Evolutionary conservation across 2,888 invertebrate genomes (phyloP).

Genomic region (Exephanes ischioxanthus): DNA sequence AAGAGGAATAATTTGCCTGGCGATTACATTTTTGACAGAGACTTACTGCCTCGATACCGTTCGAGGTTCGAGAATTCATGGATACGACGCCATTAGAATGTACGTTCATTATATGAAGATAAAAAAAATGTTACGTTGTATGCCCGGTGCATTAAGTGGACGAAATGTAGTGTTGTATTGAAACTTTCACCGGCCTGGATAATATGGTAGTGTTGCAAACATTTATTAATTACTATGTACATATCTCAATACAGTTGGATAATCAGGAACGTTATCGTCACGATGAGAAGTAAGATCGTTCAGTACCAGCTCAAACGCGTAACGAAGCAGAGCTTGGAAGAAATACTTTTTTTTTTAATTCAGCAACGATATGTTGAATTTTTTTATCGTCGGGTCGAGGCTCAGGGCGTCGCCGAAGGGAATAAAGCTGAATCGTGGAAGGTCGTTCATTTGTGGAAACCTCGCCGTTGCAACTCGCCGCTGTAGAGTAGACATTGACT

Average conservation of each 20-base stretch:
- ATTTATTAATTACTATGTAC: no score
- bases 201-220: no score
- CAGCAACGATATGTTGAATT: slow-evolving; percentile 3
- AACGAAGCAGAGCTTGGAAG: not conserved
- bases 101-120: no score
- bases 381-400: slow-evolving; percentile 7
- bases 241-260: no score
- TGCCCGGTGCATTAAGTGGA: no score
- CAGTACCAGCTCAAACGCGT: not conserved
- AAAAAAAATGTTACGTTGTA: no score
- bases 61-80: no score
- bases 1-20: not conserved
- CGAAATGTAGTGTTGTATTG: no score
- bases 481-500: not conserved
- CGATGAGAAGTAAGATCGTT: not conserved
- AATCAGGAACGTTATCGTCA: no score
- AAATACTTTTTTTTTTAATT: not conserved
- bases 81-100: no score
- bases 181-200: no score
- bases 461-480: not conserved
- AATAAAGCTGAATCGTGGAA: slow-evolving; percentile 1
- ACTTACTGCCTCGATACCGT: not conserved
- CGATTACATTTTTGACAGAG: not conserved
- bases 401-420: not conserved
- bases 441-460: not conserved